Evolutionary conservation across 2,888 invertebrate genomes (phyloP).

Genomic region (Heterodera filipjevi): DNA sequence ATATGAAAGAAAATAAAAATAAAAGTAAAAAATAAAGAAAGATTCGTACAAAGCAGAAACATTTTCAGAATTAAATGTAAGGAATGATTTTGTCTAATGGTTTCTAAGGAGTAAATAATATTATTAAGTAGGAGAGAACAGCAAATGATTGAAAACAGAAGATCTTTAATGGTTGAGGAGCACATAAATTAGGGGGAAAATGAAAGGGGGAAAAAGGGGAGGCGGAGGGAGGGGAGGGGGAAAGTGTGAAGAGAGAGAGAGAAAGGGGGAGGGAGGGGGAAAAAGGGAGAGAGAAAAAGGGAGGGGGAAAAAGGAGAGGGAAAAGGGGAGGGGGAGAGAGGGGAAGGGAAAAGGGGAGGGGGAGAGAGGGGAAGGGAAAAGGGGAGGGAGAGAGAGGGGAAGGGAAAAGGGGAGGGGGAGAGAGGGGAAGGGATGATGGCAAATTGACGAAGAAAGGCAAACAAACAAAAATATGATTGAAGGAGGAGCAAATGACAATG

Average conservation of each 20-base stretch:
- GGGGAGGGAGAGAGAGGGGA: background rate
- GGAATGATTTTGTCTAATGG: background rate
- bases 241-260: background rate
- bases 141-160: no score
- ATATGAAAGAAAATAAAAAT: background rate
- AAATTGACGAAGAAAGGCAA: no score
- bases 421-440: no score
- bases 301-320: background rate
- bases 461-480: no score
- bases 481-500: no score
- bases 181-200: no score
- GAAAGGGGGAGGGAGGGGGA: background rate
- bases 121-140: constrained; percentile 14
- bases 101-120: background rate
- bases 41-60: background rate
- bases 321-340: no score
- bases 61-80: background rate
- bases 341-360: background rate
- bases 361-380: background rate
- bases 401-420: background rate
- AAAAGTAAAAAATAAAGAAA: background rate
- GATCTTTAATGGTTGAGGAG: background rate
- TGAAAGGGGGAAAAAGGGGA: background rate
- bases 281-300: background rate
- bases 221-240: background rate